phyloP scores from a whole-genome alignment of 2,113 vertebrate genomes.

The Cyprinodon variegatus region DNA sequence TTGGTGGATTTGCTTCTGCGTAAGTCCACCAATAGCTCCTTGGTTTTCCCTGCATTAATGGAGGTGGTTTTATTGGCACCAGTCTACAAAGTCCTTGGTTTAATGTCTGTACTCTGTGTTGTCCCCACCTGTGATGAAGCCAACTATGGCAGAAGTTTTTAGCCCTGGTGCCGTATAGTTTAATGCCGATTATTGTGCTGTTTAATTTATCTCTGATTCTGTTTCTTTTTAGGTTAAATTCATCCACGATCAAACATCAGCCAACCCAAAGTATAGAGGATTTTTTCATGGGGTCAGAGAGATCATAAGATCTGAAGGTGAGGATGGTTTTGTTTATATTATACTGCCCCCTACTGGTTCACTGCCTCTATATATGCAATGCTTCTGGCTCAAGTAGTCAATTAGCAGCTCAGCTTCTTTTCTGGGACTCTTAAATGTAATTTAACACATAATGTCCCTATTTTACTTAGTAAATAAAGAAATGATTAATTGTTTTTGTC shows the following conservation, averaged over 20 bases:
- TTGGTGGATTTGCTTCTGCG: no score
- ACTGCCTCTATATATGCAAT: no score
- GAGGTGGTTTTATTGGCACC: no score
- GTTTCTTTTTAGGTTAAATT: slow-evolving; percentile 88
- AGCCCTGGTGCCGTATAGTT: no score
- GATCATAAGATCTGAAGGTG: slow-evolving; percentile 88
- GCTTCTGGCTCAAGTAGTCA: not conserved
- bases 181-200: no score
- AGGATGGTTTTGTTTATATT: slow-evolving; percentile 21
- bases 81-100: no score
- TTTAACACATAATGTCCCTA: not conserved
- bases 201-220: not conserved
- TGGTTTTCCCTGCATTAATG: no score
- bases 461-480: not conserved
- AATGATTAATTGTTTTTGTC: not conserved
- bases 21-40: no score
- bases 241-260: slow-evolving; percentile 94
- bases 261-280: slow-evolving; percentile 91
- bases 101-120: no score
- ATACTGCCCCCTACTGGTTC: slow-evolving; percentile 38
- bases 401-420: not conserved
- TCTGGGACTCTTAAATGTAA: not conserved
- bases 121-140: no score
- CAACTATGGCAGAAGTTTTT: no score
- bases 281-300: slow-evolving; percentile 95